These are phyloP conservation scores for Asteroscopus sphinx DNA, from an alignment of 2,888 invertebrate species.

Conservation along the genomic window DNA sequence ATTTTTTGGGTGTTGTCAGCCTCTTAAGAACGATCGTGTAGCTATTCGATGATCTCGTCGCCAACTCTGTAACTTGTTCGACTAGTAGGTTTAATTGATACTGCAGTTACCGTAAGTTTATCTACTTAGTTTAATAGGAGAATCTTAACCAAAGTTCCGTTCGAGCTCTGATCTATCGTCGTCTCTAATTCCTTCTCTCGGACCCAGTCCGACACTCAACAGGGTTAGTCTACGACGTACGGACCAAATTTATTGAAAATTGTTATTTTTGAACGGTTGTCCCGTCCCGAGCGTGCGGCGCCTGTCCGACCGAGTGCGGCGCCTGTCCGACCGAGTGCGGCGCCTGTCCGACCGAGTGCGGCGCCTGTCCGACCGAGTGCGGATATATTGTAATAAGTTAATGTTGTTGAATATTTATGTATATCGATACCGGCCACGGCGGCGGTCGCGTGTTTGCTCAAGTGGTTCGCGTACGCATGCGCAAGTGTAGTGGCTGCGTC, in stretches of 20 bases:
- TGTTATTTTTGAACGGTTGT: slow-evolving; percentile 71
- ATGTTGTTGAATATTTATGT: slow-evolving; percentile 74
- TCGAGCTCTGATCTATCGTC: slow-evolving; percentile 73
- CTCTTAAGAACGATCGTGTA: slow-evolving; percentile 43
- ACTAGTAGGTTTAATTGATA: slow-evolving; percentile 79
- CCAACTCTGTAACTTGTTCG: slow-evolving; percentile 60
- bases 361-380: slow-evolving; percentile 61
- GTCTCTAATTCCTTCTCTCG: slow-evolving; percentile 74
- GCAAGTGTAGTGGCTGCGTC: slow-evolving; percentile 82
- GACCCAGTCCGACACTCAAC: slow-evolving; percentile 75
- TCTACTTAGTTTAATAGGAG: slow-evolving; percentile 84
- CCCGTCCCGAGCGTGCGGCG: slow-evolving; percentile 68
- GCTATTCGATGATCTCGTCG: slow-evolving; percentile 60
- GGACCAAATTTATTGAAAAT: slow-evolving; percentile 77
- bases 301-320: slow-evolving; percentile 62
- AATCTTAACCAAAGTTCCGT: slow-evolving; percentile 87
- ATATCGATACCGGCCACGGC: slow-evolving; percentile 63
- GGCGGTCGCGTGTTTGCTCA: slow-evolving; percentile 80
- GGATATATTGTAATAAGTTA: slow-evolving; percentile 64
- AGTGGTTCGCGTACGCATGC: slow-evolving; percentile 81
- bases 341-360: slow-evolving; percentile 62
- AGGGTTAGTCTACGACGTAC: slow-evolving; percentile 81
- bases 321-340: slow-evolving; percentile 62
- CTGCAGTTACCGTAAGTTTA: slow-evolving; percentile 88
- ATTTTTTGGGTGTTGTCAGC: too few species aligned